phyloP scores from a whole-genome alignment of 1,140 invertebrate genomes.

The Liolophura sinensis region DNA sequence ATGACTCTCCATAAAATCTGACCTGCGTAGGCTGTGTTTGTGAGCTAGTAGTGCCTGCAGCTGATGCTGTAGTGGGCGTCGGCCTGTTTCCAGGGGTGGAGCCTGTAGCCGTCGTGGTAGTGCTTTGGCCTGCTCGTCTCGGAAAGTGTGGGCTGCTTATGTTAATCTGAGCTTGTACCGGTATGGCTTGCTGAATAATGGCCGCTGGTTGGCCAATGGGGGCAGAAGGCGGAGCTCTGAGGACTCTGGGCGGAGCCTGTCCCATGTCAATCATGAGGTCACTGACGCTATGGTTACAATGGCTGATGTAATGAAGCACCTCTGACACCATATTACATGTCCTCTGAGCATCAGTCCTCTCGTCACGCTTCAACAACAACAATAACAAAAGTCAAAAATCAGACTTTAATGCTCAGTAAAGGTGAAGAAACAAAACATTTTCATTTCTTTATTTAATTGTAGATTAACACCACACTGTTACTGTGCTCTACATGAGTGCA shows the following conservation, averaged over 20 bases:
- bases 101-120: conserved; percentile 12
- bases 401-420: too few species aligned
- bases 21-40: conserved; percentile 11
- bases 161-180: conserved; percentile 64
- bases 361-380: too few species aligned
- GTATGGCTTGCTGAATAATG: conserved; percentile 73
- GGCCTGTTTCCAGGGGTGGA: conserved; percentile 9
- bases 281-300: conserved; percentile 85
- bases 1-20: neutral
- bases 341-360: conserved; percentile 57
- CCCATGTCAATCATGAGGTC: conserved; percentile 78
- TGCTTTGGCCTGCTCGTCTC: conserved; percentile 1
- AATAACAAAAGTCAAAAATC: too few species aligned
- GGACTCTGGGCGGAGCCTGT: conserved; percentile 69
- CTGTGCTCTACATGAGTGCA: too few species aligned
- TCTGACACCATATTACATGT: conserved; percentile 75
- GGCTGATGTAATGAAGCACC: conserved; percentile 80
- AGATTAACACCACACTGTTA: too few species aligned
- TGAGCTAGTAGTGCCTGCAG: conserved; percentile 15
- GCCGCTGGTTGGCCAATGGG: conserved; percentile 61
- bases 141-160: conserved; percentile 10
- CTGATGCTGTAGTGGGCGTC: conserved; percentile 15
- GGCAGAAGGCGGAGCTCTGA: conserved; percentile 62
- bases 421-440: too few species aligned
- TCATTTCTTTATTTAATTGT: neutral